Evolutionary conservation across 2,888 invertebrate species (phyloP), one percentile per base, ranked within the genome.

Genomic region (Leptopilina syphax): DNA sequence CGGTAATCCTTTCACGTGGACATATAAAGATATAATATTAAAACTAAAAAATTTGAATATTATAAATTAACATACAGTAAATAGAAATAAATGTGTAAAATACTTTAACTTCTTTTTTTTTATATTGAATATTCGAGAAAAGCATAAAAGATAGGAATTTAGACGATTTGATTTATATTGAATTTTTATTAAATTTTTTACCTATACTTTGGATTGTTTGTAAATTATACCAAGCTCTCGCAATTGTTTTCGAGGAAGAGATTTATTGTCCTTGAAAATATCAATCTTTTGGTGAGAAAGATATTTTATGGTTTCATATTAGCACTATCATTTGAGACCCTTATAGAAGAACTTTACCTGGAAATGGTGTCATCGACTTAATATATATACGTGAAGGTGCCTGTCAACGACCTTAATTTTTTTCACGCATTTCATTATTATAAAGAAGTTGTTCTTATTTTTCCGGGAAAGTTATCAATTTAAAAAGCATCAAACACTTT

Each of bases 291-390:
- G 65, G 79, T 80, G 81, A 81, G 83, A 81, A 76, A 80, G 82
- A 83, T 83, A 81, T 82, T 83, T 84, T 84, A 84, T 84, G 82
- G 83, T 82, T 81, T 83, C 79, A 80, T 80, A 84, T 84, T 84
- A 84, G 83, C 82, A 79, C 82, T 76, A 84, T 84, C 83, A 83
- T 81, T 81, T 76, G 77, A 80, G 81, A 73, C 84, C 84, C 82
- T 84, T 82, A 82, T 82, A 81, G 80, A 63, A 63, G 63, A 63
- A 63, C 63, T 63, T 82, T 84, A 83, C 84, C 84, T 82, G 84
- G 82, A 81, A 82, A 82, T 77, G 83, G 84, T 83, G 63, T 63
- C 63, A 63, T 63, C 63, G 63, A 60, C 60, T 60, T 18, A n/a
- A 60, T 18, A 18, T 34, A 27, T 27, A 34, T 34, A 34, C 60